A percentile compares a stretch with the other conserved stretches of the same genome.
These are phyloP conservation scores for Parnassius orleans DNA, from an alignment of 2,888 invertebrate genomes.

Conservation along the genomic window DNA sequence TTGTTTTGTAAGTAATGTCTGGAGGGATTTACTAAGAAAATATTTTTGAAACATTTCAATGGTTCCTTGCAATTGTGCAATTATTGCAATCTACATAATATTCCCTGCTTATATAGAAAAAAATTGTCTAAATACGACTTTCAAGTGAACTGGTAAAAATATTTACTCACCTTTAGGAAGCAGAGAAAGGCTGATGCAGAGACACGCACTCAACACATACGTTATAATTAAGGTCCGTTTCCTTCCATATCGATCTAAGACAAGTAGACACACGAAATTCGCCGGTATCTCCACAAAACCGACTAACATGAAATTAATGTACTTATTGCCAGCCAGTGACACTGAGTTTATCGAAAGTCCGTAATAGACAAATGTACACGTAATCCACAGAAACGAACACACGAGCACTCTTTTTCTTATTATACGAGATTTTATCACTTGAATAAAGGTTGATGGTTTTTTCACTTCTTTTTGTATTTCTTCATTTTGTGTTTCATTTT, in stretches of 20 bases:
- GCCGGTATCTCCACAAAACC: constrained; percentile 87
- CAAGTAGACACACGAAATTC: constrained; percentile 82
- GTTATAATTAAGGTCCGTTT: constrained; percentile 82
- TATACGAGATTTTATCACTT: constrained; percentile 78
- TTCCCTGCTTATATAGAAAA: too few relatives aligned
- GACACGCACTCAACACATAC: constrained; percentile 83
- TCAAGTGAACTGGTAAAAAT: not conserved
- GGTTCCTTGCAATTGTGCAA: too few relatives aligned
- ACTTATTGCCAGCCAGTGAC: constrained; percentile 86
- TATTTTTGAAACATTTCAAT: too few relatives aligned
- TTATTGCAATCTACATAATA: too few relatives aligned
- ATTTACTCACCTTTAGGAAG: constrained; percentile 75
- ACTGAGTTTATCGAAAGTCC: constrained; percentile 90
- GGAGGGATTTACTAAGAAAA: too few relatives aligned
- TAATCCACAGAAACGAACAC: constrained; percentile 89
- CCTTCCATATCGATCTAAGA: constrained; percentile 84
- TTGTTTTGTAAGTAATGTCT: too few relatives aligned
- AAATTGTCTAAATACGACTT: too few relatives aligned
- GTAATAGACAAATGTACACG: constrained; percentile 90
- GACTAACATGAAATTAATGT: constrained; percentile 86
- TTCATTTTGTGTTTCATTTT: constrained; percentile 26
- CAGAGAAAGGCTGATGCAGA: constrained; percentile 83
- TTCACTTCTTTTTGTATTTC: constrained; percentile 32
- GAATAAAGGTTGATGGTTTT: constrained; percentile 48
- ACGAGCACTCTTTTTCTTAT: constrained; percentile 80